These are phyloP conservation scores for Heliconius nattereri DNA, from an alignment of 1,140 invertebrate species.

Conservation along the genomic window DNA sequence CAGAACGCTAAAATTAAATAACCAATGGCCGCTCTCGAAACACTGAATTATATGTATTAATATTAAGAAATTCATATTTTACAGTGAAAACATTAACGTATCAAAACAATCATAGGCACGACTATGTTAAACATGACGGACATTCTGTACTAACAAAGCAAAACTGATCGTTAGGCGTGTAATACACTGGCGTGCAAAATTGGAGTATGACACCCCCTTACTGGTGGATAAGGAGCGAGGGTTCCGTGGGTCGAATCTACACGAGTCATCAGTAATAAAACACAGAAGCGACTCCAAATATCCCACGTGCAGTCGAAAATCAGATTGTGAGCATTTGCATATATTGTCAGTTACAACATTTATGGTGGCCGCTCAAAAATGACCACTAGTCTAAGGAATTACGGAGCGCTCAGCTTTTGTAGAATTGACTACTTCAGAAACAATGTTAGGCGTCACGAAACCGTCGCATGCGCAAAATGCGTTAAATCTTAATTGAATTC, in stretches of 20 bases:
- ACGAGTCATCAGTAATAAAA: conserved; percentile 70
- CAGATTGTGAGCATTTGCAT: conserved; percentile 71
- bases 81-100: conserved; percentile 13
- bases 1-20: not conserved
- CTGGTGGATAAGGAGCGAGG: conserved; percentile 53
- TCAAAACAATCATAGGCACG: conserved; percentile 29
- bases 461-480: conserved; percentile 57
- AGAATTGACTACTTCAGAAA: conserved; percentile 30
- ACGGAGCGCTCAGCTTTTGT: conserved; percentile 20
- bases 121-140: conserved; percentile 12
- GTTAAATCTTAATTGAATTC: conserved; percentile 77
- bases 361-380: conserved; percentile 31
- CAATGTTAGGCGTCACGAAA: conserved; percentile 49
- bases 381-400: conserved; percentile 29
- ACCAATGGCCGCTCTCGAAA: not conserved
- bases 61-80: conserved; percentile 13
- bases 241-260: conserved; percentile 69
- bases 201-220: conserved; percentile 54
- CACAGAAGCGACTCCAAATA: conserved; percentile 64
- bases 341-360: conserved; percentile 58
- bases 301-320: conserved; percentile 61
- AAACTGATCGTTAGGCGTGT: conserved; percentile 29
- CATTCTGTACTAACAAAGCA: conserved; percentile 13
- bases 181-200: conserved; percentile 45
- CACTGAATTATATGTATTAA: not conserved